These are phyloP conservation scores for Selene dorsalis DNA, from an alignment of 2,797 vertebrate species.

Conservation along the genomic window DNA sequence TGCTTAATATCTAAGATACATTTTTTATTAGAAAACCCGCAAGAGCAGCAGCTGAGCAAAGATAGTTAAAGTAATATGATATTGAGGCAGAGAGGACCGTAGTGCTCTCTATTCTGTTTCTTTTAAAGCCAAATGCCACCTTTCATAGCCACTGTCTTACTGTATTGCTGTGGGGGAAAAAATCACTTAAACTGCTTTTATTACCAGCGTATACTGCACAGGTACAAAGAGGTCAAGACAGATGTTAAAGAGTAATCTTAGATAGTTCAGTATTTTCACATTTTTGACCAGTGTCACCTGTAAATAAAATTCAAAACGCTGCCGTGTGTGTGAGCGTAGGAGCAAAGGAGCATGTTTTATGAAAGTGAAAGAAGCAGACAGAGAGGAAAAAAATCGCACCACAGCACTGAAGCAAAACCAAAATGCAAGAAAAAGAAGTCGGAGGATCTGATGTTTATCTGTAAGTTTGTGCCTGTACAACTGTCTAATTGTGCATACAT, in stretches of 20 bases:
- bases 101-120: slow-evolving; percentile 53
- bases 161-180: slow-evolving; percentile 4
- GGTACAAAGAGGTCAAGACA: background rate
- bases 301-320: background rate
- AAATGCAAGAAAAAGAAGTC: slow-evolving; percentile 33
- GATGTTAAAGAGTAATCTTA: background rate
- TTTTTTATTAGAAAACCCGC: slow-evolving; percentile 78
- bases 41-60: slow-evolving; percentile 68
- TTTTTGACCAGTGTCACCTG: background rate
- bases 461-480: slow-evolving; percentile 47
- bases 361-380: background rate
- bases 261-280: slow-evolving; percentile 14
- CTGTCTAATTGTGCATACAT: slow-evolving; percentile 78
- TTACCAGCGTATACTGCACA: slow-evolving; percentile 7
- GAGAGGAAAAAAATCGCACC: background rate
- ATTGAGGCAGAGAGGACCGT: slow-evolving; percentile 47
- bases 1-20: slow-evolving; percentile 79
- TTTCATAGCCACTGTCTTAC: slow-evolving; percentile 43
- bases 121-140: slow-evolving; percentile 56
- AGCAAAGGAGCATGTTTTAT: too few relatives aligned
- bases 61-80: slow-evolving; percentile 75
- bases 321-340: too few relatives aligned
- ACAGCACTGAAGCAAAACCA: slow-evolving; percentile 5
- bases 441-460: slow-evolving; percentile 23
- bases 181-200: background rate